Evolutionary conservation across 2,113 vertebrate genomes (phyloP), one percentile per base, ranked within the genome.

Genomic region (Megalops atlanticus): DNA sequence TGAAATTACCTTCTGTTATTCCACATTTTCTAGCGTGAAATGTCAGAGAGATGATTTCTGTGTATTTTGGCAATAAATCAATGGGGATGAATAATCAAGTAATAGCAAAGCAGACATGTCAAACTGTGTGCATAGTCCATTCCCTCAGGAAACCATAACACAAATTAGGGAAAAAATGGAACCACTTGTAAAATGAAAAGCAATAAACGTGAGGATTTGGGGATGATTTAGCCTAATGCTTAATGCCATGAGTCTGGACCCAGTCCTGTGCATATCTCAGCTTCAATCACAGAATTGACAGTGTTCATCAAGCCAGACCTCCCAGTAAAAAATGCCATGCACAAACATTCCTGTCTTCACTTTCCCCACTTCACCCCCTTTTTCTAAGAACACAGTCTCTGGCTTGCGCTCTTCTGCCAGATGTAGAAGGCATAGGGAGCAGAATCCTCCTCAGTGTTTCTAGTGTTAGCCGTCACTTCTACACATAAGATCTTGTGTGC

Each of bases 1-100:
- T 49, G n/a, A 64, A 64, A 64, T 64, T 64, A 64, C 58, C n/a
- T 31, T 64, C 58, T 11, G n/a, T 31, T 64, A 64, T 64, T 64
- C n/a, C 58, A 8, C 24, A 31, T 64, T 11, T 64, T 64, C 58
- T n/a, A 31, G 58, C 58, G n/a, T 64, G 58, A 64, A 64, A 64
- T 64, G 31, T 21, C 49, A 31, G 58, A 64, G 31, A 64, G 58
- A 64, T 31, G 58, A 31, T 64, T 64, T 31, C 24, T 64, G 58
- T 64, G n/a, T 64, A 11, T 64, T n/a, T 64, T 64, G 58, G 58
- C 58, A 4, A 11, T 31, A 11, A 64, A 64, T 64, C 58, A 64
- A 15, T 31, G 58, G 24, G 27, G 58, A 64, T 11, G 58, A n/a
- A 64, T 64, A 64, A 64, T 64, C 58, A 64, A 64, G 58, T 31